Base-by-base conservation (phyloP, 2,113 vertebrate species). In the Boulengeromyrus knoepffleri region DNA sequence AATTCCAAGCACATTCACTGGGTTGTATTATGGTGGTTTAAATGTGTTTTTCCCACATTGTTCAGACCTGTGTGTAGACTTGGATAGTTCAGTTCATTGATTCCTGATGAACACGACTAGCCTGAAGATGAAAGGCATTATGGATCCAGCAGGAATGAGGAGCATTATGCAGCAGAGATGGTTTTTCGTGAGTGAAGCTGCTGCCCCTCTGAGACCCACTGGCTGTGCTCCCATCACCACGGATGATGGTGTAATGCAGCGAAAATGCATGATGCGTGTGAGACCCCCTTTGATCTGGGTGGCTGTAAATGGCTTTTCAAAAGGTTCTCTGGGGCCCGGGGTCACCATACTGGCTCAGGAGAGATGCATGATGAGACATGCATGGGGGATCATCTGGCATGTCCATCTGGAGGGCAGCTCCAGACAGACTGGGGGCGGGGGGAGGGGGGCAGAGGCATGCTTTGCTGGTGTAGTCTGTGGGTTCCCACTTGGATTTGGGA, bases 301-400 rank as follows among this genome's bases (percentile, higher is more conserved):
- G 88, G 84, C 70, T 84, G 88, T 89, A 56, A 89, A 84, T 89
- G 88, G 50, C 27, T 56, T 39, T 31, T 89, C 21, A 42, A 21
- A 89, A 84, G 50, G 49, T 52, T 15, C 36, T 83, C n/a, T 13
- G 74, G 66, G 46, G 88, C 31, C 62, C 7, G 5, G 42, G 66
- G 13, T 84, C 31, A n/a, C 53, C 42, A 24, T 45, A 19, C 39
- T 56, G 17, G 8, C 88, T 84, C 88, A 39, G 27, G 21, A 84
- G 27, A 84, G 49, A 89, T 49, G 36, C 74, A 46, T 21, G 21
- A 19, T 83, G 47, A 49, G 50, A 19, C 39, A n/a, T 56, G 74
- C 45, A 27, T 47, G 42, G 42, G 24, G 62, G 58, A 66, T 90
- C 91, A 91, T 91, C 90, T 92, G 91, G n/a, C 88, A 56, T 47